Evolutionary conservation across 1,140 invertebrate species (phyloP).

Genomic region (Aphelenchoides besseyi): DNA sequence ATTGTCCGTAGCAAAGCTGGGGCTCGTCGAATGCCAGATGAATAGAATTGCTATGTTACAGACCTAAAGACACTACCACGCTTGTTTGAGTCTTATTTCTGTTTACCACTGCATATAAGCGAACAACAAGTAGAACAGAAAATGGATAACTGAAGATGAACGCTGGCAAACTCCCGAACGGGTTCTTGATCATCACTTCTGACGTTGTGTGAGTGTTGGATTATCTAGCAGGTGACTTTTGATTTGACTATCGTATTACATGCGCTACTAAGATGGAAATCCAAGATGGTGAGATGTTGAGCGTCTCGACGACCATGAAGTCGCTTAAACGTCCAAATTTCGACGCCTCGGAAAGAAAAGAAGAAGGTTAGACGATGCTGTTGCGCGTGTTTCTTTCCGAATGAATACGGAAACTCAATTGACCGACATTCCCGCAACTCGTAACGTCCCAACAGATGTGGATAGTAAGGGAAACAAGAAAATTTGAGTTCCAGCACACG

Average conservation of each 20-base stretch:
- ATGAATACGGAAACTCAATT: constrained; percentile 2
- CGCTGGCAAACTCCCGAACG: constrained; percentile 8
- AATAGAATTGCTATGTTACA: neutral
- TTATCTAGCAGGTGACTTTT: neutral
- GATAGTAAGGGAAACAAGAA: too few species aligned
- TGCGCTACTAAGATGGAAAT: neutral
- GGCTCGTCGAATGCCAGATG: neutral
- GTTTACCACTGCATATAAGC: constrained; percentile 10
- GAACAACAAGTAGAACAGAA: constrained; percentile 4
- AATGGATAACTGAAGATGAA: constrained; percentile 15
- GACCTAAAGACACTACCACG: constrained; percentile 8
- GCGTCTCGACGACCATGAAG: neutral
- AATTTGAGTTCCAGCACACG: too few species aligned
- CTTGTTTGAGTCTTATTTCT: constrained; percentile 2
- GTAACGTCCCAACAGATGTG: too few species aligned
- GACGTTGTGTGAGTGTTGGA: too few species aligned
- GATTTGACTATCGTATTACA: neutral
- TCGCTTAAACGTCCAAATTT: neutral
- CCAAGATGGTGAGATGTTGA: neutral
- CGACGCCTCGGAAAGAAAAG: neutral
- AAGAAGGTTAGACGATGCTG: neutral
- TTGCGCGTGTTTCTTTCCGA: too few species aligned
- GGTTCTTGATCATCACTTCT: neutral
- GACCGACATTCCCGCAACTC: neutral
- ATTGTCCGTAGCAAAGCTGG: neutral